Base-by-base conservation (phyloP, 1,140 invertebrate species). In the Chymomyza costata region DNA sequence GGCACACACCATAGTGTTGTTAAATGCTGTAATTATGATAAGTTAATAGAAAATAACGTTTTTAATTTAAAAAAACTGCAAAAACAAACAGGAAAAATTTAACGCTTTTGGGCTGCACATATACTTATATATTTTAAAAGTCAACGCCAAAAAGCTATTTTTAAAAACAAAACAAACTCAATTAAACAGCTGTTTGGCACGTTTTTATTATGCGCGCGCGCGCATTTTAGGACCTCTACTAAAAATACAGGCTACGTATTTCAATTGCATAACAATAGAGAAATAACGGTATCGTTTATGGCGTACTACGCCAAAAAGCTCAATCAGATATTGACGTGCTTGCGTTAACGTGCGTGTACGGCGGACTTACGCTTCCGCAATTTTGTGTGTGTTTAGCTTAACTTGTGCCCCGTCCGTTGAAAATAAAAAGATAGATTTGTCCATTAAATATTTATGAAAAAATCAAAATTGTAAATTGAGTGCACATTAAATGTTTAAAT, bases 291-390 rank as follows among this genome's bases (percentile, higher is more conserved):
- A 76, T 78, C 63, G 73, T 80, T n/a, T 3, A 8, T 71, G 67
- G 80, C 62, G 63, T 65, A 14, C 35, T 28, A 19, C 1, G 45
- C 62, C 52, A 45, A n/a, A n/a, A 76, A 63, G 40, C 58, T 66
- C 66, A 78, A 71, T 78, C 71, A 78, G 51, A 76, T 67, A 64
- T 49, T 78, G 71, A 78, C 66, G 71, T 78, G 66, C 66, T 55
- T 66, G 55, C 51, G 38, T 28, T 34, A 76, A 76, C 51, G 43
- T 50, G 48, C 71, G 53, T 58, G 43, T 55, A 38, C 51, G 39
- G 66, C 32, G 38, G 21, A 25, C 21, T 5, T 5, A 35, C 43
- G 30, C 50, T 59, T 18, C 50, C 44, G 50, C 43, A 19, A 35
- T 37, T 35, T 55, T 30, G 40, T 43, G 63, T 51, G 32, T 30